Percentiles rank a stretch among this genome's conserved stretches.
Conservation (phyloP, 2,113 vertebrate species). For the Cyanistes caeruleus region DNA sequence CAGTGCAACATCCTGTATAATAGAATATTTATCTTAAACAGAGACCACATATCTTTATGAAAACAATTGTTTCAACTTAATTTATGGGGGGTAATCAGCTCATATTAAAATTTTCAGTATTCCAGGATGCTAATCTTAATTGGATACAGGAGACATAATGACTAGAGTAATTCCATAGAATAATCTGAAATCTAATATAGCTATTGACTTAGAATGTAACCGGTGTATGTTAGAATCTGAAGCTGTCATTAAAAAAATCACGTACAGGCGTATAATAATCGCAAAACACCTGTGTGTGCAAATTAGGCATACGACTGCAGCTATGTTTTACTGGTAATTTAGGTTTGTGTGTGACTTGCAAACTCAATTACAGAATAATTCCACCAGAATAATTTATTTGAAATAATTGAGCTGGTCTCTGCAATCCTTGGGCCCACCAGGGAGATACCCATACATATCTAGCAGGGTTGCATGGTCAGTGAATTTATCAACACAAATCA, state of each 20-base stretch:
- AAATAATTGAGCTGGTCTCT: not conserved
- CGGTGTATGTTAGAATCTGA: not conserved
- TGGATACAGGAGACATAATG: slow-evolving; percentile 9
- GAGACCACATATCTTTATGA: slow-evolving; percentile 55
- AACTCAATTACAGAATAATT: not conserved
- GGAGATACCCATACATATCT: not conserved
- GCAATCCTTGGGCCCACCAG: not conserved
- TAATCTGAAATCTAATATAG: slow-evolving; percentile 19
- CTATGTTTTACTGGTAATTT: not conserved
- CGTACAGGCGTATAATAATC: not conserved
- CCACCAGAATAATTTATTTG: not conserved
- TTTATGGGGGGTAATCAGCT: slow-evolving; percentile 45
- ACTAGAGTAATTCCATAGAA: not conserved
- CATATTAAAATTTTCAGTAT: slow-evolving; percentile 33
- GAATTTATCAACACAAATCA: not conserved
- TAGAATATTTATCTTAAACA: slow-evolving; percentile 65
- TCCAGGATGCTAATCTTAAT: slow-evolving; percentile 30
- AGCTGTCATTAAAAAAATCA: not conserved
- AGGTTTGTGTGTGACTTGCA: not conserved
- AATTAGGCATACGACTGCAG: not conserved
- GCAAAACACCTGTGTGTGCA: not conserved
- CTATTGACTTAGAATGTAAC: not conserved
- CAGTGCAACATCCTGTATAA: slow-evolving; percentile 64
- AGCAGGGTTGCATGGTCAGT: not conserved
- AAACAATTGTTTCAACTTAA: slow-evolving; percentile 53